These are phyloP conservation scores for Drosophila carrolli DNA, from an alignment of 1,140 invertebrate genomes.

Conservation along the genomic window DNA sequence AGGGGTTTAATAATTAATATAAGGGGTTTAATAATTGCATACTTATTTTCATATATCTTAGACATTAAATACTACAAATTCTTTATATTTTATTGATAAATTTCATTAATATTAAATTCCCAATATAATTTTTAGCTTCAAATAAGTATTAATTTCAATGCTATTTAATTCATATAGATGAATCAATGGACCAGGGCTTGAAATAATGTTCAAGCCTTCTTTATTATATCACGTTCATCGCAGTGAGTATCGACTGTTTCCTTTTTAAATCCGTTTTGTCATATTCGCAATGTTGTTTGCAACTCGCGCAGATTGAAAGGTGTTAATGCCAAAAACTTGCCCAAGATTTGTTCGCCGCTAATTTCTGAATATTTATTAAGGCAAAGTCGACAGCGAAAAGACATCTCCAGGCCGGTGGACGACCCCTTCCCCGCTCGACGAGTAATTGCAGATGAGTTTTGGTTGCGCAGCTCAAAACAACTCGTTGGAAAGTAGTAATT, in stretches of 20 bases:
- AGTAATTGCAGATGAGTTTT: conserved; percentile 65
- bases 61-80: no score
- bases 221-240: background rate
- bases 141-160: no score
- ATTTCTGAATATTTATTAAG: conserved; percentile 76
- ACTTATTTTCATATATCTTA: no score
- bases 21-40: no score
- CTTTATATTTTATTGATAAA: no score
- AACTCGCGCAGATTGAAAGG: conserved; percentile 70
- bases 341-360: conserved; percentile 77
- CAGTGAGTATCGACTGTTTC: conserved; percentile 9
- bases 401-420: conserved; percentile 35
- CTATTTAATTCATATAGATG: no score
- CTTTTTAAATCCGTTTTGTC: conserved; percentile 22
- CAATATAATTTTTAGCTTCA: no score
- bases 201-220: no score
- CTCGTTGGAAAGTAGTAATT: conserved; percentile 61
- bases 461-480: conserved; percentile 48
- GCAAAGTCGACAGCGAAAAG: conserved; percentile 74
- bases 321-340: conserved; percentile 81
- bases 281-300: conserved; percentile 65
- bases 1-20: no score
- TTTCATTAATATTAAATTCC: no score
- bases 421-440: conserved; percentile 19
- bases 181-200: no score